Evolutionary conservation across 2,113 vertebrate genomes (phyloP).

Genomic region (Protobothrops mucrosquamatus): DNA sequence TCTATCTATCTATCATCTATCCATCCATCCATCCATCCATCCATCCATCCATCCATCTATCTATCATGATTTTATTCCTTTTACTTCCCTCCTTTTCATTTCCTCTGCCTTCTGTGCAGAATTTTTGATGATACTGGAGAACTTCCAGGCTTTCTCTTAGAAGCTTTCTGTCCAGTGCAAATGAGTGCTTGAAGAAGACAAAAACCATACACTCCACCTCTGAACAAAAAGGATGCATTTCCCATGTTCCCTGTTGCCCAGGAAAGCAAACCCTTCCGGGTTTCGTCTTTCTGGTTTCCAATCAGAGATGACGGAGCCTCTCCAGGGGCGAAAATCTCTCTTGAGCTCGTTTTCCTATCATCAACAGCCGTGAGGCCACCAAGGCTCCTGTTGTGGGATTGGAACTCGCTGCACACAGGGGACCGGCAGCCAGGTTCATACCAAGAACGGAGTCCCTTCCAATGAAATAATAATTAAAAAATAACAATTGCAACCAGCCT

Average conservation of each 20-base stretch:
- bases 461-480: background rate
- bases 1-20: no score
- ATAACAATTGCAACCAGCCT: background rate
- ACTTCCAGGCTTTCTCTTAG: no score
- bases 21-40: no score
- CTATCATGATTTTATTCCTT: background rate
- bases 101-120: background rate
- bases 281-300: background rate
- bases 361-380: background rate
- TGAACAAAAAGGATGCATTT: fast-evolving
- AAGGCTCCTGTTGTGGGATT: background rate
- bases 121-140: background rate
- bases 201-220: background rate
- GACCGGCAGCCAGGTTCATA: background rate
- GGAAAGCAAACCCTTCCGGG: background rate
- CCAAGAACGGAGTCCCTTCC: background rate
- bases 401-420: no score
- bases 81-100: background rate
- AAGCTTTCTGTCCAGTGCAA: background rate
- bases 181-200: background rate
- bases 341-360: fast-evolving
- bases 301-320: background rate
- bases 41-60: no score
- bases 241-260: background rate
- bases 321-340: background rate